Evolutionary conservation across 92 coral and sea anemone genomes (phyloP).

Genomic region (Umimayanthus kanabou): DNA sequence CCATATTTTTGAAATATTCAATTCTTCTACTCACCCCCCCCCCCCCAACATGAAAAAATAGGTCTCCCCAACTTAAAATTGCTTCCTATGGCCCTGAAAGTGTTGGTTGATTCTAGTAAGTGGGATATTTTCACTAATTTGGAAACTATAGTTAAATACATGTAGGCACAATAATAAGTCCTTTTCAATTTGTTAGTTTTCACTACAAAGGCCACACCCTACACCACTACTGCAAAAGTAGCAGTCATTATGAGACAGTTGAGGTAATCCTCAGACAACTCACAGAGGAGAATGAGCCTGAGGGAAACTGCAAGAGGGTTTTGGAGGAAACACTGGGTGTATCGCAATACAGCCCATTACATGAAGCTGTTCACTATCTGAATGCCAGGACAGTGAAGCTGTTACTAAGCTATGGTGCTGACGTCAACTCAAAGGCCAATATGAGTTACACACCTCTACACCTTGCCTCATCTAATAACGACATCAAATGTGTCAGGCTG

Average conservation of each 20-base stretch:
- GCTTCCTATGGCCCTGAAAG: too few species aligned
- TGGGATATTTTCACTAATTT: background rate
- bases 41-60: background rate
- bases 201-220: conserved; percentile 26
- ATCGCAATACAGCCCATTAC: conserved; percentile 5
- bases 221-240: conserved; percentile 25
- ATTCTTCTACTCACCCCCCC: background rate
- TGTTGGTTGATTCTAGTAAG: background rate
- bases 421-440: conserved; percentile 22
- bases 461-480: conserved; percentile 21
- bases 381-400: background rate
- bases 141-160: background rate
- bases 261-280: conserved; percentile 3
- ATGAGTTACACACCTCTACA: conserved; percentile 20
- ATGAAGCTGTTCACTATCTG: conserved; percentile 4
- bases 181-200: conserved; percentile 12
- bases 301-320: background rate
- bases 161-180: background rate
- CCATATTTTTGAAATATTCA: too few species aligned
- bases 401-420: conserved; percentile 12
- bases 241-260: conserved; percentile 14
- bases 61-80: background rate
- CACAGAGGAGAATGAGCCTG: background rate
- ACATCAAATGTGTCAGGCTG: conserved; percentile 1
- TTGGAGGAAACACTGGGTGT: conserved; percentile 4